Evolutionary conservation across 2,888 invertebrate species (phyloP).

Genomic region (Drosophila acutilabella): DNA sequence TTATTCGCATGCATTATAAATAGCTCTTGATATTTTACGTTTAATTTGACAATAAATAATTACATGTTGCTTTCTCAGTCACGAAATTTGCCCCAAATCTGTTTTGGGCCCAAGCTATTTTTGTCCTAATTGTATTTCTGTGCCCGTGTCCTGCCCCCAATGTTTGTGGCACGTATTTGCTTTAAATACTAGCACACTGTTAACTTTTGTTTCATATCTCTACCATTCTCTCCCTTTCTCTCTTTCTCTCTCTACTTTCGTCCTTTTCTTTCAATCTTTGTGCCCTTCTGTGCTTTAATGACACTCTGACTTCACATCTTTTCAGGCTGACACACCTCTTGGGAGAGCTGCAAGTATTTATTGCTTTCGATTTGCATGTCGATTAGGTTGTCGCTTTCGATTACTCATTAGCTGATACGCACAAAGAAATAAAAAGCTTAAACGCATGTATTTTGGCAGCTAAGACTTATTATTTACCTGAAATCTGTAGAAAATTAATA

Average conservation of each 20-base stretch:
- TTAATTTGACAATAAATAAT: constrained; percentile 75
- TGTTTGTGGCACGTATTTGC: constrained; percentile 1
- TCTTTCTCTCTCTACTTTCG: background rate
- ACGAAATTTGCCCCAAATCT: constrained; percentile 27
- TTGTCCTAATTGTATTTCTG: constrained; percentile 26
- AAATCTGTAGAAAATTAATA: too few relatives aligned
- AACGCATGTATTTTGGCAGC: background rate
- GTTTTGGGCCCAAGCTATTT: constrained; percentile 28
- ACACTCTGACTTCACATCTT: constrained; percentile 32
- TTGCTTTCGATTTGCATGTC: constrained; percentile 25
- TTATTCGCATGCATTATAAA: constrained; percentile 51
- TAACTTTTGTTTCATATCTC: background rate
- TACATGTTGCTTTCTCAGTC: constrained; percentile 43
- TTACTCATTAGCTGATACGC: constrained; percentile 13
- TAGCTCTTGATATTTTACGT: constrained; percentile 68
- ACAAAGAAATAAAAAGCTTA: background rate
- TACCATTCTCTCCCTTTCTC: background rate
- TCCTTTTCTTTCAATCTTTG: background rate
- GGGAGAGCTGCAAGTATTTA: constrained; percentile 19
- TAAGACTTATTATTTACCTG: too few relatives aligned
- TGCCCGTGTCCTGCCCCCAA: background rate
- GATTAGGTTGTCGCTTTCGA: constrained; percentile 21
- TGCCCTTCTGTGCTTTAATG: constrained; percentile 17
- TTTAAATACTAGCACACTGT: constrained; percentile 4
- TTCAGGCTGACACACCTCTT: constrained; percentile 7